A percentile compares a stretch with the other conserved stretches of the same genome.
phyloP scores from a whole-genome alignment of 2,888 invertebrate species.

The Pristionchus fissidentatus region DNA sequence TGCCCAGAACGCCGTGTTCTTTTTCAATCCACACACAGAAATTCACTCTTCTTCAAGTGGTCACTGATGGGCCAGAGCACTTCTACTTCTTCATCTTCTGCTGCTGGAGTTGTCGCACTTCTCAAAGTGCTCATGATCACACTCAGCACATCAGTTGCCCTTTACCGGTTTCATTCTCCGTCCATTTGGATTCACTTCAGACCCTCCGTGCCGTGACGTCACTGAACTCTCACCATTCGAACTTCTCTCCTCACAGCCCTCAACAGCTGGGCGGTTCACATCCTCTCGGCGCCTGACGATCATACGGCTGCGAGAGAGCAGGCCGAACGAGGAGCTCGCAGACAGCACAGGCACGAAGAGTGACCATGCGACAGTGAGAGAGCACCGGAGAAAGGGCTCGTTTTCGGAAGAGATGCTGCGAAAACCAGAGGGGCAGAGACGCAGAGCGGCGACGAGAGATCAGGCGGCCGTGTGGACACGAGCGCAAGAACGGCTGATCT shows the following conservation, averaged over 20 bases:
- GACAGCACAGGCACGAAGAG: neutral
- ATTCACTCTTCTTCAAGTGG: no score
- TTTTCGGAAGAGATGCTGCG: neutral
- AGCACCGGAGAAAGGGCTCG: neutral
- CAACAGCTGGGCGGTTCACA: conserved; percentile 15
- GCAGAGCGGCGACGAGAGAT: neutral
- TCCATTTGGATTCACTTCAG: no score
- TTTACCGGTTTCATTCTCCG: no score
- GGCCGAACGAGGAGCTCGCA: neutral
- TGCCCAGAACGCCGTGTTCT: no score
- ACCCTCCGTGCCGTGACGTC: neutral
- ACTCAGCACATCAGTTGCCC: neutral
- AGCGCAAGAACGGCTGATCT: conserved; percentile 25
- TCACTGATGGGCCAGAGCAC: no score
- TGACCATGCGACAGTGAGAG: neutral
- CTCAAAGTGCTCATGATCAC: neutral
- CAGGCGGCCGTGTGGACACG: neutral
- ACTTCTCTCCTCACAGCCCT: neutral
- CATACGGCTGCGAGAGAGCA: conserved; percentile 4
- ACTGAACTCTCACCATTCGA: conserved; percentile 11
- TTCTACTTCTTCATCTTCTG: no score
- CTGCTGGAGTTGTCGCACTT: no score
- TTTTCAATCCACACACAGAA: no score
- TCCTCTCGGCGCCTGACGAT: conserved; percentile 21
- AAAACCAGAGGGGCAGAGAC: neutral